Evolutionary conservation across 2,888 invertebrate genomes (phyloP).

Genomic region (Ophion ventricosus): DNA sequence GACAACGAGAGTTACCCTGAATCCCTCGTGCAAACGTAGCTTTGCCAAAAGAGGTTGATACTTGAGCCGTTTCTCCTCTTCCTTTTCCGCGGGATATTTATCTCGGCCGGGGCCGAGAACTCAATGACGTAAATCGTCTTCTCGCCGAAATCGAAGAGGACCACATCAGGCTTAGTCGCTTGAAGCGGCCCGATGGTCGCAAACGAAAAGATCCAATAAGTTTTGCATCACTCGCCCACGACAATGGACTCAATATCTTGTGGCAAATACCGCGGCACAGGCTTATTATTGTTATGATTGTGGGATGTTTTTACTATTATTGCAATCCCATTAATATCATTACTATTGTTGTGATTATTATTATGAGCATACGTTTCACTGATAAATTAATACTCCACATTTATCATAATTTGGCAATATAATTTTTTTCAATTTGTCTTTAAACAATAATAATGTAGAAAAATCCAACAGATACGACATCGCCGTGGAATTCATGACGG

Average conservation of each 20-base stretch:
- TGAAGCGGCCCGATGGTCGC: too few species aligned
- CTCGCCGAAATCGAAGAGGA: too few species aligned
- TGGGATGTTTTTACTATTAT: background rate
- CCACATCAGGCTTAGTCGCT: too few species aligned
- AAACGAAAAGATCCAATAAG: too few species aligned
- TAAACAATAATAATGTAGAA: background rate
- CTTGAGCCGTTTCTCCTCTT: background rate
- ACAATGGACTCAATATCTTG: too few species aligned
- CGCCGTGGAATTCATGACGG: conserved; percentile 62
- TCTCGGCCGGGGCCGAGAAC: too few species aligned
- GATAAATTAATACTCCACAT: background rate
- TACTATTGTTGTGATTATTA: background rate
- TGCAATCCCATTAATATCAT: background rate
- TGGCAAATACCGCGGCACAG: too few species aligned
- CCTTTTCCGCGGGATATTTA: too few species aligned
- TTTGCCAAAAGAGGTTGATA: background rate
- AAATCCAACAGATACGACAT: conserved; percentile 64
- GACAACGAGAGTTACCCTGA: too few species aligned
- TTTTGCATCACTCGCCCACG: too few species aligned
- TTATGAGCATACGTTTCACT: background rate
- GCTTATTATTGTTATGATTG: background rate
- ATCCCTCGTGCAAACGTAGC: too few species aligned
- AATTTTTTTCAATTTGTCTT: background rate
- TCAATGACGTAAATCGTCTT: too few species aligned
- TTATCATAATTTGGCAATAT: background rate